Percentiles rank a stretch among this genome's conserved stretches.
Evolutionary conservation across 2,113 vertebrate genomes (phyloP).

Genomic region (Astatotilapia flaviijosephi): DNA sequence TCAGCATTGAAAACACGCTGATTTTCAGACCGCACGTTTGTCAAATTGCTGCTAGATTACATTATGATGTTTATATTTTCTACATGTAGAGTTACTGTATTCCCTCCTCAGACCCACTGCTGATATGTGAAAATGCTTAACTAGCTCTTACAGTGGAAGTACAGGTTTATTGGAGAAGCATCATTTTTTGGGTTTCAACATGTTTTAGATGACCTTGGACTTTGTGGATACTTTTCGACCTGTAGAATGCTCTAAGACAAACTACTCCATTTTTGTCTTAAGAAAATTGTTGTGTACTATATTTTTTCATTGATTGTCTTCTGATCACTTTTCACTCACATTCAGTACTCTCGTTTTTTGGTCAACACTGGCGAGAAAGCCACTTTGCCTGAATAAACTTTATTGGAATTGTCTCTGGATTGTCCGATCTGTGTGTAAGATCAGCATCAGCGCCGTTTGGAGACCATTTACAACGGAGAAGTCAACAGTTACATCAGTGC

Average conservation of each 20-base stretch:
- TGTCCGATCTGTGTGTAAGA: neutral
- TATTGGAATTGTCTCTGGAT: neutral
- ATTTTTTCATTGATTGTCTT: neutral
- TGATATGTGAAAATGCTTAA: neutral
- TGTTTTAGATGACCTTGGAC: neutral
- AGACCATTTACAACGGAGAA: neutral
- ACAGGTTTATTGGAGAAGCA: neutral
- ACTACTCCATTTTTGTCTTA: neutral
- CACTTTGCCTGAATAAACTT: neutral
- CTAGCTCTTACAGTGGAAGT: neutral
- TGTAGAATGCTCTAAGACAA: neutral
- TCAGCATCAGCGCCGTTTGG: fast-evolving
- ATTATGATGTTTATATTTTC: neutral
- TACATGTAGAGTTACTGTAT: neutral
- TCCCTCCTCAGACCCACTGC: neutral
- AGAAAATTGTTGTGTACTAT: neutral
- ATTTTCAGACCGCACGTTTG: neutral
- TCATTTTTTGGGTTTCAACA: neutral
- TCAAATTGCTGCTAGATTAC: neutral
- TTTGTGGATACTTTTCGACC: neutral
- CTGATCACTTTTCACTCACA: neutral
- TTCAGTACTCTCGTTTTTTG: neutral
- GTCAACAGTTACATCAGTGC: neutral
- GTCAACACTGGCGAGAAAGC: neutral
- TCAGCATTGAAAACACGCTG: neutral